Evolutionary conservation across 2,888 invertebrate species (phyloP).

Genomic region (Sinhomidia bicolor): DNA sequence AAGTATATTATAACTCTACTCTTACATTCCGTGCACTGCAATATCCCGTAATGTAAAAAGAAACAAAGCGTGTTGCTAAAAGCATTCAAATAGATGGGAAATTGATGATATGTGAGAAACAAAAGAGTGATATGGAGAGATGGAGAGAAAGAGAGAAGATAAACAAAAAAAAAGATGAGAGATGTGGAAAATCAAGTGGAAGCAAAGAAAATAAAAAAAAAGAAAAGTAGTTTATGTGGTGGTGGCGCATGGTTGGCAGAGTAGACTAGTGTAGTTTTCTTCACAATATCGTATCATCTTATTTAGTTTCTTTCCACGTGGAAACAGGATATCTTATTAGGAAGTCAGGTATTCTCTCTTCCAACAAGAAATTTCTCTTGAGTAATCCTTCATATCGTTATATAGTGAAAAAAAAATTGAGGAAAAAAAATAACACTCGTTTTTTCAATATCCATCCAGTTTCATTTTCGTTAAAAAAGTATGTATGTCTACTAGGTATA

Average conservation of each 20-base stretch:
- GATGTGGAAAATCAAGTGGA: constrained; percentile 16
- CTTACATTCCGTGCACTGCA: no score
- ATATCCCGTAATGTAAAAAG: no score
- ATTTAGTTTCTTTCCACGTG: constrained; percentile 54
- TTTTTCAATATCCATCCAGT: background rate
- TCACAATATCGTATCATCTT: constrained; percentile 20
- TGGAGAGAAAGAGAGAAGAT: background rate
- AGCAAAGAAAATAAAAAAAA: background rate
- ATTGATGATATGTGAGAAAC: no score
- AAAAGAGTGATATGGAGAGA: background rate
- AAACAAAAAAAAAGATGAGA: background rate
- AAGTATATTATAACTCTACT: no score
- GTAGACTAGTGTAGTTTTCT: no score
- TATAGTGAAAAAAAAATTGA: background rate
- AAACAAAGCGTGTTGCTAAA: no score
- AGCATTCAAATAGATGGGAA: no score
- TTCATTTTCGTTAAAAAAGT: background rate
- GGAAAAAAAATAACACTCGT: background rate
- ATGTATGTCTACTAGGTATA: no score
- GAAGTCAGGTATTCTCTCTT: constrained; percentile 35
- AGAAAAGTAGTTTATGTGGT: background rate
- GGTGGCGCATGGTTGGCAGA: no score
- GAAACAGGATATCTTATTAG: constrained; percentile 59
- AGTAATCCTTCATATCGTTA: constrained; percentile 14
- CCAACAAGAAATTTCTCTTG: background rate